phyloP scores from a whole-genome alignment of 2,797 vertebrate genomes.

The Anguilla pacifica region DNA sequence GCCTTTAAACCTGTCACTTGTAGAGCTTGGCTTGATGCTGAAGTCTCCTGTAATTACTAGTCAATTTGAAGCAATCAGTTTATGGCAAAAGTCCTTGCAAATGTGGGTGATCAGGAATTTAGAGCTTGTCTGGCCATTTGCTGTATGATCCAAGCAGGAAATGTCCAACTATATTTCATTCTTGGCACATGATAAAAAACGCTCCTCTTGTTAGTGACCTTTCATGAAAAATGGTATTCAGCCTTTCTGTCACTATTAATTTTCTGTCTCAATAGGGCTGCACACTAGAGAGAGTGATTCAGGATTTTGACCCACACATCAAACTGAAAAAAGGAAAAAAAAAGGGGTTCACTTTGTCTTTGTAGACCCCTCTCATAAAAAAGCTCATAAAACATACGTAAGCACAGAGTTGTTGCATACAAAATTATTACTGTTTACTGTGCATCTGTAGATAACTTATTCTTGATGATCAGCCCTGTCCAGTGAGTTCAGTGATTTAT shows the following conservation, averaged over 20 bases:
- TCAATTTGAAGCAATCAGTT: slow-evolving; percentile 12
- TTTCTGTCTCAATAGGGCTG: background rate
- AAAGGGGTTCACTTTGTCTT: background rate
- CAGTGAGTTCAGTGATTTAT: background rate
- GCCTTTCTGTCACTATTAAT: background rate
- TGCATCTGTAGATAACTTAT: slow-evolving; percentile 2
- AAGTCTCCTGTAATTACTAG: slow-evolving; percentile 15
- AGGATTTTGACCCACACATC: background rate
- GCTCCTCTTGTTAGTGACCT: background rate
- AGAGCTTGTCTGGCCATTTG: slow-evolving; percentile 10
- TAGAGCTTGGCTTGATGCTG: slow-evolving; percentile 20
- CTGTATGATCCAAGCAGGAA: slow-evolving; percentile 12
- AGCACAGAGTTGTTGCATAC: background rate
- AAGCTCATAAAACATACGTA: background rate
- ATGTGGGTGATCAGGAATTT: slow-evolving; percentile 22
- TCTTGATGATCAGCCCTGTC: background rate
- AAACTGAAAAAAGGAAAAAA: slow-evolving; percentile 1
- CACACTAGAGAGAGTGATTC: background rate
- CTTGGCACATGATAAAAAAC: background rate
- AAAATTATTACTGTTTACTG: background rate
- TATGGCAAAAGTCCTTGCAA: slow-evolving; percentile 9
- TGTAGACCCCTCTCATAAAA: background rate
- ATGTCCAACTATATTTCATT: background rate
- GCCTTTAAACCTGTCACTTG: slow-evolving; percentile 1
- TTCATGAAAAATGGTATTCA: slow-evolving; percentile 1